Evolutionary conservation across 2,113 vertebrate genomes (phyloP).

Genomic region (Coptodon bakossiorum): DNA sequence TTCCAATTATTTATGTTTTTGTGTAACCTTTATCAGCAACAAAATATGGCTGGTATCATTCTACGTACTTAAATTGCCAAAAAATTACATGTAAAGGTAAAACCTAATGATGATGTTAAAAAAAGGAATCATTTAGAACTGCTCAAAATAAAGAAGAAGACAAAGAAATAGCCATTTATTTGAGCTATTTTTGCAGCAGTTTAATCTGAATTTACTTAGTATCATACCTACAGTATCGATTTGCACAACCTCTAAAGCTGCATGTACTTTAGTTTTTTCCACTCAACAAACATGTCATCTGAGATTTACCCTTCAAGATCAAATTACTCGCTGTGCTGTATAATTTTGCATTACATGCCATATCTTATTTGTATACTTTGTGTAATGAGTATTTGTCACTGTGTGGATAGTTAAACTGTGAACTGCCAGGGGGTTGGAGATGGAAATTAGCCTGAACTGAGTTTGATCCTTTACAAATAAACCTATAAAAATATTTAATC

Average conservation of each 20-base stretch:
- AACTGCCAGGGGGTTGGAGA: not conserved
- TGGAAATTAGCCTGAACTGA: not conserved
- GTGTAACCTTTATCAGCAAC: not conserved
- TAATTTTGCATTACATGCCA: not conserved
- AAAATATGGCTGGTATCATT: not conserved
- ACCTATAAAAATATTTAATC: not conserved
- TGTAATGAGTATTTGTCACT: not conserved
- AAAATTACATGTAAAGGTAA: not conserved
- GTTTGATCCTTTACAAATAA: not conserved
- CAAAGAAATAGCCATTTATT: not conserved
- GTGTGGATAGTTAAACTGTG: not conserved
- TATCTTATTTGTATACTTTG: not conserved
- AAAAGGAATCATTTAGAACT: not conserved
- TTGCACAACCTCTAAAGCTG: not conserved
- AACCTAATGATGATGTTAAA: not conserved
- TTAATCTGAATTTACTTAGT: not conserved
- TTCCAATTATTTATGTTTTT: not conserved
- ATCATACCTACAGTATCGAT: not conserved
- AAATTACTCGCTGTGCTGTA: not conserved
- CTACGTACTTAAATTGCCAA: not conserved
- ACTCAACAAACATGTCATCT: not conserved
- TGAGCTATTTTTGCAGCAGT: not conserved
- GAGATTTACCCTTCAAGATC: not conserved
- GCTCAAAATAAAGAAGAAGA: not conserved
- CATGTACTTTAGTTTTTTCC: not conserved